Percentiles rank a stretch among this genome's conserved stretches.
phyloP scores from a whole-genome alignment of 2,797 vertebrate genomes.

The Chaetophractus vellerosus region DNA sequence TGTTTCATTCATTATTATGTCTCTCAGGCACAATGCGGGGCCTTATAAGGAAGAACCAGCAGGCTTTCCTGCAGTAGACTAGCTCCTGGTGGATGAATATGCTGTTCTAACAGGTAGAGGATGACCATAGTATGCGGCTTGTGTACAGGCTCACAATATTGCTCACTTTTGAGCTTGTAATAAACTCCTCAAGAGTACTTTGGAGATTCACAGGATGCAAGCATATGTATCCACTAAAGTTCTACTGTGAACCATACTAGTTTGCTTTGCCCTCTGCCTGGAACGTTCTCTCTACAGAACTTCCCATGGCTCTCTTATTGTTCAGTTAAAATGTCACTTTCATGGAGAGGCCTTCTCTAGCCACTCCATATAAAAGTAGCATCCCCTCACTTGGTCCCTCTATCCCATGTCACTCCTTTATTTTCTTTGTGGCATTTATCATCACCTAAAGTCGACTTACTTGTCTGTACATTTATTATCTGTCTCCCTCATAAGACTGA shows the following conservation, averaged over 20 bases:
- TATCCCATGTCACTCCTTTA: not conserved
- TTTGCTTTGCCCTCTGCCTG: not conserved
- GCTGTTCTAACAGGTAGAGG: not conserved
- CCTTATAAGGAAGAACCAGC: not conserved
- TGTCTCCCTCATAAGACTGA: not conserved
- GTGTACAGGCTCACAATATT: not conserved
- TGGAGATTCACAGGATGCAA: not conserved
- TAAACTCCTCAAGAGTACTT: not conserved
- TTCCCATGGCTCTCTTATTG: not conserved
- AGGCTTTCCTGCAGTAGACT: not conserved
- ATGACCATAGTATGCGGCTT: not conserved
- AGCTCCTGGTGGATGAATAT: not conserved
- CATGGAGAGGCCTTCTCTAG: not conserved
- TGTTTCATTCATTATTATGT: not conserved
- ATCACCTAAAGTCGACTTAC: not conserved
- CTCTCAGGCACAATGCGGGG: not conserved
- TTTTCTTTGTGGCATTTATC: conserved; percentile 22
- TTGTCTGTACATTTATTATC: not conserved
- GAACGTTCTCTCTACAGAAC: not conserved
- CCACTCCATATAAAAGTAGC: not conserved
- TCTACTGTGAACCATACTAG: not conserved
- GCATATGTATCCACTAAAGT: not conserved
- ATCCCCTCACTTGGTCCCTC: not conserved
- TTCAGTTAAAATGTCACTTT: not conserved
- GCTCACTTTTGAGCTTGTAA: not conserved